Conservation (phyloP, 2,797 vertebrate species). For the Mastacembelus armatus region DNA sequence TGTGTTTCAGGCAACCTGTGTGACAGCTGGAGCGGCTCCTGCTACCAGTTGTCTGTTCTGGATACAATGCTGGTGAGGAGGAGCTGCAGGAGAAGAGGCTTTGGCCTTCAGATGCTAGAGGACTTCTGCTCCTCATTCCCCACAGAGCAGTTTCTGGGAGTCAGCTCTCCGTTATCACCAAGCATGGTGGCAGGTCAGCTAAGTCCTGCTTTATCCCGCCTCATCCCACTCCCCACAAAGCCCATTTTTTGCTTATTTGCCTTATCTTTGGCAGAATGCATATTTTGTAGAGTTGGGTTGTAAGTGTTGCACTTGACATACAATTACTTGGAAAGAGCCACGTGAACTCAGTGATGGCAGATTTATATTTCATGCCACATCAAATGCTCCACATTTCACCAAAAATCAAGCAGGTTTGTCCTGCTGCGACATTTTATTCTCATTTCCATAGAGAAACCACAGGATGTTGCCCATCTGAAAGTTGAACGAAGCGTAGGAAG, state of each 20-base stretch:
- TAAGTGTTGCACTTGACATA: too few species aligned
- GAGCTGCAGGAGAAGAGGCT: constrained; percentile 83
- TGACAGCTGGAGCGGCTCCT: constrained; percentile 71
- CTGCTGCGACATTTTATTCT: neutral
- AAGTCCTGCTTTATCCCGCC: too few species aligned
- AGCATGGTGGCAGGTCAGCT: constrained; percentile 89
- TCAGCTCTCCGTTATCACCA: constrained; percentile 90
- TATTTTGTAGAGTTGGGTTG: too few species aligned
- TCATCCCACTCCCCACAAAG: too few species aligned
- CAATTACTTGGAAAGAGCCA: too few species aligned
- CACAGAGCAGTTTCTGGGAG: constrained; percentile 86
- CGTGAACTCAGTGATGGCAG: too few species aligned
- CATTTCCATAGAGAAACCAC: neutral
- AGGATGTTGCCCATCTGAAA: neutral
- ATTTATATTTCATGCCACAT: too few species aligned
- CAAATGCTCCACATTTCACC: too few species aligned
- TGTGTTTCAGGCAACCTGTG: constrained; percentile 86
- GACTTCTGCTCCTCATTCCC: constrained; percentile 90
- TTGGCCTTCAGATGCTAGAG: constrained; percentile 87
- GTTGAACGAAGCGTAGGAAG: neutral
- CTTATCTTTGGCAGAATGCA: too few species aligned
- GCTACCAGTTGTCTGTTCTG: constrained; percentile 90
- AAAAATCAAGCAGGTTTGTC: neutral
- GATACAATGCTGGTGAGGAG: constrained; percentile 90
- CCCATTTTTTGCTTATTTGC: too few species aligned